Conservation (phyloP, 2,797 vertebrate species). For the Danio albolineatus region DNA sequence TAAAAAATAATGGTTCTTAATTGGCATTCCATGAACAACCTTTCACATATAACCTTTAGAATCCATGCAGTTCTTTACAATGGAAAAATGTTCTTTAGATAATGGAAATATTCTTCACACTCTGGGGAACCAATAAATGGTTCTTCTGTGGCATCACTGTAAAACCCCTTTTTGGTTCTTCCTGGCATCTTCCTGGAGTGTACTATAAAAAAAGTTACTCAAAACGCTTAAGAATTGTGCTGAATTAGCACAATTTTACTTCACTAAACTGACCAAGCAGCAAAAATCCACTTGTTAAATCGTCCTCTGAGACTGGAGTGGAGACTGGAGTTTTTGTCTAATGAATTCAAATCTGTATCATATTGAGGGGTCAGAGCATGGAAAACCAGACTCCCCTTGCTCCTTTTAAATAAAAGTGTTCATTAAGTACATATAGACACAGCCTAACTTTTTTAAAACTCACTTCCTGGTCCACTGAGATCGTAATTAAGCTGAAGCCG, state of each 20-base stretch:
- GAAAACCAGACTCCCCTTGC: neutral
- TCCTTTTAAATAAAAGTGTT: constrained; percentile 1
- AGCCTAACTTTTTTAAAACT: neutral
- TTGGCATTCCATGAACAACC: too few relatives aligned
- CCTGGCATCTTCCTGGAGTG: too few relatives aligned
- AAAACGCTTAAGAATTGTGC: neutral
- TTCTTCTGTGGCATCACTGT: too few relatives aligned
- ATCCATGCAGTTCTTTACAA: too few relatives aligned
- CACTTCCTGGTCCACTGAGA: neutral
- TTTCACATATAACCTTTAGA: too few relatives aligned
- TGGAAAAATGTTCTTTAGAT: too few relatives aligned
- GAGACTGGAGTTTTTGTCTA: constrained; percentile 14
- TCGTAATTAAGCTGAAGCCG: neutral
- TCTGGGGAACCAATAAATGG: too few relatives aligned
- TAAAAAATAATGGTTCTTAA: too few relatives aligned
- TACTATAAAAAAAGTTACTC: neutral
- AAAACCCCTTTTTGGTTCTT: too few relatives aligned
- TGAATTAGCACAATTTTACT: constrained; percentile 8
- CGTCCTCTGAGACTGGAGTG: constrained; percentile 11
- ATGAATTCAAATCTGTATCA: constrained; percentile 2
- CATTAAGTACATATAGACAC: constrained; percentile 1
- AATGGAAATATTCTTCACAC: too few relatives aligned
- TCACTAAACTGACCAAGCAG: constrained; percentile 7
- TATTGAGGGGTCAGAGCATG: constrained; percentile 3
- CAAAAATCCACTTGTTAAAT: neutral